phyloP scores from a whole-genome alignment of 2,797 vertebrate species.

The Alfaro cultratus region DNA sequence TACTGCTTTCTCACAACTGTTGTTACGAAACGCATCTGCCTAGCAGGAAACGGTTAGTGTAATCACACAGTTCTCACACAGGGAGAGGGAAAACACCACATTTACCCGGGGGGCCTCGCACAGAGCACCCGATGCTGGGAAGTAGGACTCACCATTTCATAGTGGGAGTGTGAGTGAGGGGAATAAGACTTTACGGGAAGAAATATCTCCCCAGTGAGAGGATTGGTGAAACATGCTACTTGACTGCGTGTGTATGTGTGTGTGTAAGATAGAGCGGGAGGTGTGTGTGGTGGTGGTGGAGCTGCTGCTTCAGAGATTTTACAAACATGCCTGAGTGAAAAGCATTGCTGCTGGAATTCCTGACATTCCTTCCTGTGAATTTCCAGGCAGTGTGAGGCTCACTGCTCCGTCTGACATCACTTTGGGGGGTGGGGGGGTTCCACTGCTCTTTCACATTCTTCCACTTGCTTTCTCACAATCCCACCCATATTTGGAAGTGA shows the following conservation, averaged over 20 bases:
- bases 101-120: conserved; percentile 58
- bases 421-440: conserved; percentile 73
- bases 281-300: neutral
- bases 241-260: neutral
- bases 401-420: conserved; percentile 76
- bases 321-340: conserved; percentile 60
- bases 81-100: conserved; percentile 53
- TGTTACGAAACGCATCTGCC: neutral
- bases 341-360: conserved; percentile 68
- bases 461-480: conserved; percentile 70
- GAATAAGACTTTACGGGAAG: conserved; percentile 71
- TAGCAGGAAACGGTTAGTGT: conserved; percentile 4
- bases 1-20: neutral
- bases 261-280: neutral
- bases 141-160: conserved; percentile 66
- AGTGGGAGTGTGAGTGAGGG: conserved; percentile 31
- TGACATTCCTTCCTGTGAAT: conserved; percentile 72
- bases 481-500: conserved; percentile 84
- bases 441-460: conserved; percentile 71
- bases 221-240: conserved; percentile 30
- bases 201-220: conserved; percentile 59
- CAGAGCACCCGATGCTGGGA: conserved; percentile 72
- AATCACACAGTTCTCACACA: conserved; percentile 22
- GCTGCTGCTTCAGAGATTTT: conserved; percentile 42
- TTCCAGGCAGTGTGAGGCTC: conserved; percentile 74